These are phyloP conservation scores for Timandra comae DNA, from an alignment of 2,888 invertebrate species.

Conservation along the genomic window DNA sequence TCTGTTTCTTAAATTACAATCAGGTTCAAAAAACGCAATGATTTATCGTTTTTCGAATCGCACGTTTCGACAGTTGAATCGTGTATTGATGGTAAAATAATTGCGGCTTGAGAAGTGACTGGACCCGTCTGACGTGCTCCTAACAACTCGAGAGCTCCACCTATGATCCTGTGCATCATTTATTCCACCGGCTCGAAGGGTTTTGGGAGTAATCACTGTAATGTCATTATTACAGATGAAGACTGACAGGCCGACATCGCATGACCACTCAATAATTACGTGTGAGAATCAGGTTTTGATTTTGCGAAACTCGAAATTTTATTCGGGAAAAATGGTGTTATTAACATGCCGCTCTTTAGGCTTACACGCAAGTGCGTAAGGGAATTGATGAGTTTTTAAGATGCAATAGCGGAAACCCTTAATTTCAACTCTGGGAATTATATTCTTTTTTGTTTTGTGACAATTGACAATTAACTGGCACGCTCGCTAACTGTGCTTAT, in stretches of 20 bases:
- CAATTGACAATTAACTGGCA: too few relatives aligned
- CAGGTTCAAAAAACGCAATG: slow-evolving; percentile 11
- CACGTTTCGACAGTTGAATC: slow-evolving; percentile 24
- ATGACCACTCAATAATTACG: slow-evolving; percentile 16
- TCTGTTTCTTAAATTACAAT: slow-evolving; percentile 8
- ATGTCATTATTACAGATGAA: slow-evolving; percentile 22
- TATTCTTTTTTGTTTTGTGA: too few relatives aligned
- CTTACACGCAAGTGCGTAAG: background rate
- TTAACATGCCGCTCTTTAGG: slow-evolving; percentile 10
- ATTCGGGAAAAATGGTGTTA: slow-evolving; percentile 13
- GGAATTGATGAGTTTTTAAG: background rate
- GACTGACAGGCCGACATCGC: slow-evolving; percentile 18
- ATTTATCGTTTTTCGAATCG: slow-evolving; percentile 18
- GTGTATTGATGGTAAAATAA: slow-evolving; percentile 55
- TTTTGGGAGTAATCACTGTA: slow-evolving; percentile 24
- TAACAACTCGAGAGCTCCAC: slow-evolving; percentile 19
- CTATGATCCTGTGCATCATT: slow-evolving; percentile 43
- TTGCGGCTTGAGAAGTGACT: slow-evolving; percentile 20
- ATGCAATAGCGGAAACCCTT: too few relatives aligned
- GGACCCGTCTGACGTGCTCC: too few relatives aligned
- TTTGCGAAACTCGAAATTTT: slow-evolving; percentile 17
- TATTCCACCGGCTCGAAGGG: slow-evolving; percentile 29
- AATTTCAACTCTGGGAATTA: too few relatives aligned
- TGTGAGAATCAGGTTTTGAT: slow-evolving; percentile 23
- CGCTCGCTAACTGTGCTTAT: too few relatives aligned